A percentile compares a stretch with the other conserved stretches of the same genome.
phyloP scores from a whole-genome alignment of 2,888 invertebrate species.

The Busseola fusca region DNA sequence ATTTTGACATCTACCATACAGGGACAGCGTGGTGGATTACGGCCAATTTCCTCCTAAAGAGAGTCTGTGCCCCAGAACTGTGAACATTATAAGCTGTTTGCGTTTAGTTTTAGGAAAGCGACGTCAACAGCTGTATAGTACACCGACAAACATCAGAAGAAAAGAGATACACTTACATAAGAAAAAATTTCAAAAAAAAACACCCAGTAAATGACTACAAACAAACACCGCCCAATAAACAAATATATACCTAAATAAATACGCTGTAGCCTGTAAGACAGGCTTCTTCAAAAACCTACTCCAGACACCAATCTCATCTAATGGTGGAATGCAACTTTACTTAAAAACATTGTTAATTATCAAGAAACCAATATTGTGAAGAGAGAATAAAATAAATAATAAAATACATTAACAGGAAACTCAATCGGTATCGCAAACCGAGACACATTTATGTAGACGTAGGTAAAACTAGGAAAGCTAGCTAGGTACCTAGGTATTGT shows the following conservation, averaged over 20 bases:
- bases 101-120: neutral
- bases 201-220: neutral
- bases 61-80: neutral
- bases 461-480: constrained; percentile 36
- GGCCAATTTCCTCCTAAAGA: neutral
- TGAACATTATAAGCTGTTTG: neutral
- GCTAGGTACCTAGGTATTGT: constrained; percentile 70
- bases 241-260: too few species aligned
- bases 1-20: too few species aligned
- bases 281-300: too few species aligned
- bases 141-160: neutral
- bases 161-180: neutral
- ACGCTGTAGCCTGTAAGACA: too few species aligned
- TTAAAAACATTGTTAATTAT: too few species aligned
- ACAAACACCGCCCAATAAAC: constrained; percentile 24
- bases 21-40: neutral
- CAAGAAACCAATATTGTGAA: too few species aligned
- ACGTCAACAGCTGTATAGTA: too few species aligned
- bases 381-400: too few species aligned
- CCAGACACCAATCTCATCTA: too few species aligned
- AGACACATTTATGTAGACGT: constrained; percentile 19
- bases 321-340: too few species aligned
- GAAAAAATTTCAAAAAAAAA: neutral
- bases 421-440: constrained; percentile 33
- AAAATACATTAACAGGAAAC: constrained; percentile 37